phyloP scores from a whole-genome alignment of 1,140 invertebrate genomes.

The Frieseomelitta varia region DNA sequence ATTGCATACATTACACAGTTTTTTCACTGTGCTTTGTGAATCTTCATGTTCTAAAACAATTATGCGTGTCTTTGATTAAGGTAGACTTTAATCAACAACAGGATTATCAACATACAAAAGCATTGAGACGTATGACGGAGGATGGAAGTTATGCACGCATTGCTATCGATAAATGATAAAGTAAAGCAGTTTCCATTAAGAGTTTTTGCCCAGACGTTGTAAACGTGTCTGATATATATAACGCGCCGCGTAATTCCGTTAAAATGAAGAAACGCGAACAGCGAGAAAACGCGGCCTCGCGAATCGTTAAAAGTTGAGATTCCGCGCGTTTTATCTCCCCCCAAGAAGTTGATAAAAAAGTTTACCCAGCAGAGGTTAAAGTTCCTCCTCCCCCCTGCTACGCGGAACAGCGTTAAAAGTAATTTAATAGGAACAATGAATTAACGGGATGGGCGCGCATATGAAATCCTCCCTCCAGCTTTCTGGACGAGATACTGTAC shows the following conservation, averaged over 20 bases:
- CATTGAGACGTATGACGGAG: background rate
- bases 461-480: background rate
- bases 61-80: background rate
- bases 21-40: background rate
- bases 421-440: constrained; percentile 44
- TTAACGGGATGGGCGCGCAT: background rate
- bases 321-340: background rate
- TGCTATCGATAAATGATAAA: background rate
- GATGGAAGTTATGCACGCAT: background rate
- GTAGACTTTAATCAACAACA: too few relatives aligned
- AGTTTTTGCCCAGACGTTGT: background rate
- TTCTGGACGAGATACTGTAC: background rate
- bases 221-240: background rate
- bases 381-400: background rate
- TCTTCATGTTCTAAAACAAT: background rate
- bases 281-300: background rate
- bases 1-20: too few relatives aligned
- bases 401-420: background rate
- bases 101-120: too few relatives aligned
- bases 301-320: constrained; percentile 15
- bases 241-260: constrained; percentile 5
- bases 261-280: background rate
- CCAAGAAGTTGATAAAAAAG: constrained; percentile 29
- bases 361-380: constrained; percentile 18
- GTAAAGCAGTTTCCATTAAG: background rate